Conservation (phyloP, 2,888 invertebrate genomes). For the Diplazon laetatorius region DNA sequence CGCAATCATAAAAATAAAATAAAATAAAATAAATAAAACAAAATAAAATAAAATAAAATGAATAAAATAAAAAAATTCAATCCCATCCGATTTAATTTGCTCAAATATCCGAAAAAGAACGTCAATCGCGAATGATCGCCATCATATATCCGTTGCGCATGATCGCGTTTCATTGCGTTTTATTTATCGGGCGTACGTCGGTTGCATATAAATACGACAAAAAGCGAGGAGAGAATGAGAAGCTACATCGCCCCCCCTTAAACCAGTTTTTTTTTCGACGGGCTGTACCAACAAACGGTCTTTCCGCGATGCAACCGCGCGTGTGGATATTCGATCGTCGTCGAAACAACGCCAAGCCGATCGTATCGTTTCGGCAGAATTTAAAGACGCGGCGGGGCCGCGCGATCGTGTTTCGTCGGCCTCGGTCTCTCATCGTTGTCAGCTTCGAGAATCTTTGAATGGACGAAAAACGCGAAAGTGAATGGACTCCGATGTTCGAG, state of each 20-base stretch:
- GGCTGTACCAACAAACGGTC: constrained; percentile 35
- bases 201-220: constrained; percentile 58
- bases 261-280: constrained; percentile 65
- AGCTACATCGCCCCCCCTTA: constrained; percentile 49
- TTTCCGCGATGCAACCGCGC: constrained; percentile 41
- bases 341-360: constrained; percentile 16
- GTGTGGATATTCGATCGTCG: constrained; percentile 29
- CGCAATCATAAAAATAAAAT: no score
- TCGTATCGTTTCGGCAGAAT: constrained; percentile 67
- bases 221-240: constrained; percentile 57
- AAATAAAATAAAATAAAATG: no score
- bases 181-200: constrained; percentile 63
- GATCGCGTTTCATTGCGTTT: constrained; percentile 56
- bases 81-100: no score
- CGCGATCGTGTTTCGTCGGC: constrained; percentile 5
- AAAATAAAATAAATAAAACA: no score
- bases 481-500: constrained; percentile 68
- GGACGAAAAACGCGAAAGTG: constrained; percentile 74
- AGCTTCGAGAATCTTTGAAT: constrained; percentile 71
- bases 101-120: constrained; percentile 17
- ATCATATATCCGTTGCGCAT: not conserved
- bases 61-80: no score
- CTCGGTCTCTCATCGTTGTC: constrained; percentile 40
- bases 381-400: constrained; percentile 52
- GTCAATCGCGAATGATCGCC: not conserved